These are phyloP conservation scores for Mus spretus DNA, from an alignment of 2,797 vertebrate genomes.

Conservation along the genomic window DNA sequence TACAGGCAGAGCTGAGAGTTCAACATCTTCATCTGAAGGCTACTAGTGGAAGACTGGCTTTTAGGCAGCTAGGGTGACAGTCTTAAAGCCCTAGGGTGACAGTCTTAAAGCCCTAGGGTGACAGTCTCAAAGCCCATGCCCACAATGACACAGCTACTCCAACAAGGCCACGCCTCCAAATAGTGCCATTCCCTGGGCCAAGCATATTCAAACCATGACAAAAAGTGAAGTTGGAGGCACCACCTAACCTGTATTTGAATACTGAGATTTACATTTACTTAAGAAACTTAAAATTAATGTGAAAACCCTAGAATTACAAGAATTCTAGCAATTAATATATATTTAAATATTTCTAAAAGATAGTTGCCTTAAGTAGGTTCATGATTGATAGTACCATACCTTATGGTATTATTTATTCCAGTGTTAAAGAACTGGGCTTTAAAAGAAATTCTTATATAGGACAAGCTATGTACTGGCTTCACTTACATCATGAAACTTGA, in stretches of 20 bases:
- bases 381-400: neutral
- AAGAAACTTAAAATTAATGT: neutral
- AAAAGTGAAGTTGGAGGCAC: neutral
- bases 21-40: no score
- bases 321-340: neutral
- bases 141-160: no score
- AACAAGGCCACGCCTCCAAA: no score
- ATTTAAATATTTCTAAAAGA: neutral
- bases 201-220: no score
- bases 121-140: no score
- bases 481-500: slow-evolving; percentile 17
- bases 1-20: no score
- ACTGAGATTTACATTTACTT: slow-evolving; percentile 15
- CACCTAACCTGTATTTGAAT: neutral
- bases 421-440: slow-evolving; percentile 40
- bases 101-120: no score
- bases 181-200: no score
- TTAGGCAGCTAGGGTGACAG: no score
- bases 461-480: slow-evolving; percentile 21
- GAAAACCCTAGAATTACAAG: neutral
- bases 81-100: no score
- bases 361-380: neutral
- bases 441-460: slow-evolving; percentile 32
- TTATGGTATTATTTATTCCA: slow-evolving; percentile 21
- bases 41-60: no score